Conservation (phyloP, 2,113 vertebrate genomes). For the Hucho hucho region DNA sequence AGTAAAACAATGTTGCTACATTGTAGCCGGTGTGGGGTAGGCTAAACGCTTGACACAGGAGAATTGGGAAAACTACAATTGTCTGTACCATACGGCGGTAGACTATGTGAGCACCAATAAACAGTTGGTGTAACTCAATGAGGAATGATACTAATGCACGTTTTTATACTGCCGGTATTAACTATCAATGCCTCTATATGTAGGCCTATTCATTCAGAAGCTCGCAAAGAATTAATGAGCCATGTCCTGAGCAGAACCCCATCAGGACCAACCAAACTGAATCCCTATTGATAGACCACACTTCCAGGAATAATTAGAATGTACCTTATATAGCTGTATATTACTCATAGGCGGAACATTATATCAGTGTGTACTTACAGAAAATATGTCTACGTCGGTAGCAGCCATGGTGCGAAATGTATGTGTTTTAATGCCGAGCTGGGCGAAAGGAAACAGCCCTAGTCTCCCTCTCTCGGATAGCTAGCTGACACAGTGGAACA, state of each 20-base stretch:
- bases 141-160: too few species aligned
- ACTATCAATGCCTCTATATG: neutral
- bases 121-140: too few species aligned
- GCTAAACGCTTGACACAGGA: too few species aligned
- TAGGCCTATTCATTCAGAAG: neutral
- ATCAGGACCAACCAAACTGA: constrained; percentile 16
- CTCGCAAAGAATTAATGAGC: neutral
- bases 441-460: constrained; percentile 57
- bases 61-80: too few species aligned
- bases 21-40: neutral
- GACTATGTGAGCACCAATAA: too few species aligned
- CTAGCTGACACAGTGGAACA: constrained; percentile 52
- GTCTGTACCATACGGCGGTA: too few species aligned
- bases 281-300: neutral
- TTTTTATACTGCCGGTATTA: too few species aligned
- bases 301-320: neutral
- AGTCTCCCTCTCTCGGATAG: constrained; percentile 64
- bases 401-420: constrained; percentile 84
- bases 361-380: constrained; percentile 71
- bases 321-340: neutral
- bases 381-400: constrained; percentile 86
- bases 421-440: constrained; percentile 43
- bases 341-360: neutral
- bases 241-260: constrained; percentile 5
- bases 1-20: neutral